Conservation (phyloP, 2,888 invertebrate species). For the Lepas anatifera region DNA sequence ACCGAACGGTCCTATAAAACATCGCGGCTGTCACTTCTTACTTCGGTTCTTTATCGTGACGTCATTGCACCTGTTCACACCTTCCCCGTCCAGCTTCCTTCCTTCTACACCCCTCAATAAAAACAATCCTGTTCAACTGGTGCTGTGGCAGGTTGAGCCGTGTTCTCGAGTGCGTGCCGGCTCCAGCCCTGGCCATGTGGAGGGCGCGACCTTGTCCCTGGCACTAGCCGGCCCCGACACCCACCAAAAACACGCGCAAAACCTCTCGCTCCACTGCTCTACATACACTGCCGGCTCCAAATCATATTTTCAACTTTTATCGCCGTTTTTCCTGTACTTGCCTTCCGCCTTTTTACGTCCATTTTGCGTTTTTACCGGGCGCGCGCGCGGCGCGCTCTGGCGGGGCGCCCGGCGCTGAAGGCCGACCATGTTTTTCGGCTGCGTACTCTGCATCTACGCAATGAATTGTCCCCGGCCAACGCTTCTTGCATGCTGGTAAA, state of each 20-base stretch:
- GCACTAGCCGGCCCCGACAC: background rate
- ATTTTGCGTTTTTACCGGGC: constrained; percentile 1
- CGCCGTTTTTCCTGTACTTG: background rate
- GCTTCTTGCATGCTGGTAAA: constrained; percentile 5
- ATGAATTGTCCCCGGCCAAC: constrained; percentile 3
- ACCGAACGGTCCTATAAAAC: no score
- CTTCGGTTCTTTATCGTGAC: no score
- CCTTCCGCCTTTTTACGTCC: constrained; percentile 1
- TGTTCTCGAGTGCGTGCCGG: no score
- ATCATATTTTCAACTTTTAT: constrained; percentile 10
- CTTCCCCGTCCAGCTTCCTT: no score
- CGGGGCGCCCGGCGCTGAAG: background rate
- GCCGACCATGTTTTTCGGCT: background rate
- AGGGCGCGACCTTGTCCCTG: background rate
- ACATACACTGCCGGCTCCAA: background rate
- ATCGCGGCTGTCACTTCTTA: no score
- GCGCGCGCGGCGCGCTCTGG: background rate
- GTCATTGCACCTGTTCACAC: no score
- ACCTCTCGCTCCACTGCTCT: background rate
- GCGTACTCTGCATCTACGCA: constrained; percentile 1
- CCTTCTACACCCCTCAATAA: no score
- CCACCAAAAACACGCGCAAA: constrained; percentile 8
- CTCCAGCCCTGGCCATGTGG: background rate
- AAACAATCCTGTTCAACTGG: no score
- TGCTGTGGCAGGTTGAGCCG: no score